A percentile compares a stretch with the other conserved stretches of the same genome.
These are phyloP conservation scores for Podarcis raffonei DNA, from an alignment of 2,113 vertebrate species.

Conservation along the genomic window DNA sequence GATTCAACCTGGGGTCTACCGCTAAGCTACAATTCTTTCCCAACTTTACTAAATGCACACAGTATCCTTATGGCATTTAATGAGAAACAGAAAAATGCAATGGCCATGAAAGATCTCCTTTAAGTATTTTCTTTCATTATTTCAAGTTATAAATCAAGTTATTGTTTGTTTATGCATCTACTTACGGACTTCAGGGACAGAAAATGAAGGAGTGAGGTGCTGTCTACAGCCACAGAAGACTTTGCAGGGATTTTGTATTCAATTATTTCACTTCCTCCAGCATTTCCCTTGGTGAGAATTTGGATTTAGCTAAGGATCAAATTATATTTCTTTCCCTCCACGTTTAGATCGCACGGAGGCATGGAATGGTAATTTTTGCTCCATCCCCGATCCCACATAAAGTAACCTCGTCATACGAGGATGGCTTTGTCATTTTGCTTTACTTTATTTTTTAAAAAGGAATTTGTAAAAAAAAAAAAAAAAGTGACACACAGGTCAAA, in stretches of 20 bases:
- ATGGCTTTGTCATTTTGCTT: conserved; percentile 67
- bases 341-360: conserved; percentile 59
- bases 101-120: conserved; percentile 61
- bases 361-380: conserved; percentile 61
- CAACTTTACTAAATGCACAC: conserved; percentile 32
- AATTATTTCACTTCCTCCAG: conserved; percentile 42
- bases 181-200: conserved; percentile 9
- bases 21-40: too few relatives aligned
- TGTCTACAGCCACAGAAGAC: conserved; percentile 40
- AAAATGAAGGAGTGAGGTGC: neutral
- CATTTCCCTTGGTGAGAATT: conserved; percentile 38
- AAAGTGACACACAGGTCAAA: conserved; percentile 60
- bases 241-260: conserved; percentile 55
- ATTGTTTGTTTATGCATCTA: conserved; percentile 22
- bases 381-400: conserved; percentile 64
- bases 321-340: conserved; percentile 50
- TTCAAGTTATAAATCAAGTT: conserved; percentile 48
- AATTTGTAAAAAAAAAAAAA: conserved; percentile 53
- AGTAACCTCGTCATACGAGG: conserved; percentile 69
- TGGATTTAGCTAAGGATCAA: conserved; percentile 55
- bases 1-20: too few relatives aligned
- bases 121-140: conserved; percentile 48
- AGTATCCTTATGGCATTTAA: conserved; percentile 57
- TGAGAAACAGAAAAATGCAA: conserved; percentile 53
- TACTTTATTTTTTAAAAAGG: neutral